These are phyloP conservation scores for Arvicanthis niloticus DNA, from an alignment of 2,113 vertebrate species.

Conservation along the genomic window DNA sequence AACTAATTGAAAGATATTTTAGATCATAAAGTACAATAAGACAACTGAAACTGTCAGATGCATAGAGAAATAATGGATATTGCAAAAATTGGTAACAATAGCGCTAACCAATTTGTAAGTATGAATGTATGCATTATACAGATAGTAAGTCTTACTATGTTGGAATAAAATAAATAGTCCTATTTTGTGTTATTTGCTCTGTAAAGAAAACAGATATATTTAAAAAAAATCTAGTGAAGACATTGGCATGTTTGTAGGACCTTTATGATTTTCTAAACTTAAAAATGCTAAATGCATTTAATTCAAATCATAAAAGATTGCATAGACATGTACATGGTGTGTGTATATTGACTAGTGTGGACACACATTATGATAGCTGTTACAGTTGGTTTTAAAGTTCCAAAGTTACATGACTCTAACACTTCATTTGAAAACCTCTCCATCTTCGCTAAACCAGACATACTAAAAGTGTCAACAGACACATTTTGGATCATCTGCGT, in stretches of 20 bases:
- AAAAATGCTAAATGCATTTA: background rate
- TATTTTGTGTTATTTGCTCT: background rate
- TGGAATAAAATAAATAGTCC: background rate
- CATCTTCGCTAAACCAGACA: background rate
- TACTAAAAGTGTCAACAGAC: background rate
- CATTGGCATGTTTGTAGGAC: background rate
- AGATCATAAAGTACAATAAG: background rate
- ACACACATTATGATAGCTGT: background rate
- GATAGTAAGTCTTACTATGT: background rate
- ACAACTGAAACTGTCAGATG: background rate
- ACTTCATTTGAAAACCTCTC: constrained; percentile 16
- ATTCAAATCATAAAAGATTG: background rate
- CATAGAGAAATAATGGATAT: background rate
- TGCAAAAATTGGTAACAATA: background rate
- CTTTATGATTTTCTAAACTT: constrained; percentile 5
- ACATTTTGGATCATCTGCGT: constrained; percentile 4
- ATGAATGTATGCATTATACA: background rate
- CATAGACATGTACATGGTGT: background rate
- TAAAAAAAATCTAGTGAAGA: background rate
- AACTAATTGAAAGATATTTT: background rate
- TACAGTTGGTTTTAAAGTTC: background rate
- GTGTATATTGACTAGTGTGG: background rate
- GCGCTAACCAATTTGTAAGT: background rate
- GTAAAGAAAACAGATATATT: background rate
- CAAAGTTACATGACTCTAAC: background rate